Conservation (phyloP, 2,113 vertebrate species). For the Gnathochromis pfefferi region DNA sequence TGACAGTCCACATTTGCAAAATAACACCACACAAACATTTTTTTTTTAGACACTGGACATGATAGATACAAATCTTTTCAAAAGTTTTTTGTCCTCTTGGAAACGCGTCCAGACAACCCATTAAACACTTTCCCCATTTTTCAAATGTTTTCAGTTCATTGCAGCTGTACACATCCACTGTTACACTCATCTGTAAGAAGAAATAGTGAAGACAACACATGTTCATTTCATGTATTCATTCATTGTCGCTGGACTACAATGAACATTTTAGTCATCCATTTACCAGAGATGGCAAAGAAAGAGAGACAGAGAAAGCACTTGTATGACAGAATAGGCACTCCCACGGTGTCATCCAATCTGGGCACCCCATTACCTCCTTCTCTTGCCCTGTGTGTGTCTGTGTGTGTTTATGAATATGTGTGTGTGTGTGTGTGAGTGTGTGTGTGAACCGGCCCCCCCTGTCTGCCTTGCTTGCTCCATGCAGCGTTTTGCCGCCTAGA, state of each 20-base stretch:
- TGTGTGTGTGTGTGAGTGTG: neutral
- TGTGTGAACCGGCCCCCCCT: constrained; percentile 42
- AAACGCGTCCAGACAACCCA: neutral
- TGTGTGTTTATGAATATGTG: neutral
- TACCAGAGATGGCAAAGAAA: constrained; percentile 43
- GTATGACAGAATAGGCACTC: constrained; percentile 81
- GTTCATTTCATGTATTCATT: constrained; percentile 80
- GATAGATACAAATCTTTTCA: neutral
- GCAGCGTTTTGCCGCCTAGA: constrained; percentile 67
- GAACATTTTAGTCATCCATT: constrained; percentile 79
- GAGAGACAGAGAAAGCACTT: constrained; percentile 77
- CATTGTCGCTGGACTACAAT: constrained; percentile 76
- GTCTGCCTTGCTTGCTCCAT: constrained; percentile 70
- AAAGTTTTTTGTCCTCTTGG: neutral
- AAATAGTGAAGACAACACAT: constrained; percentile 72
- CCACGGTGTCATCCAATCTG: constrained; percentile 71
- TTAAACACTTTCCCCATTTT: neutral
- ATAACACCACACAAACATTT: neutral
- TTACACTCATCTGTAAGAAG: neutral
- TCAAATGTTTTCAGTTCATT: neutral
- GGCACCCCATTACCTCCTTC: constrained; percentile 57
- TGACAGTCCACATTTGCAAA: neutral
- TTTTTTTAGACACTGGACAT: neutral
- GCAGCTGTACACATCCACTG: constrained; percentile 40
- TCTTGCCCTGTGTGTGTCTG: constrained; percentile 7